phyloP scores from a whole-genome alignment of 2,888 invertebrate genomes.

The Galerucella nymphaeae region DNA sequence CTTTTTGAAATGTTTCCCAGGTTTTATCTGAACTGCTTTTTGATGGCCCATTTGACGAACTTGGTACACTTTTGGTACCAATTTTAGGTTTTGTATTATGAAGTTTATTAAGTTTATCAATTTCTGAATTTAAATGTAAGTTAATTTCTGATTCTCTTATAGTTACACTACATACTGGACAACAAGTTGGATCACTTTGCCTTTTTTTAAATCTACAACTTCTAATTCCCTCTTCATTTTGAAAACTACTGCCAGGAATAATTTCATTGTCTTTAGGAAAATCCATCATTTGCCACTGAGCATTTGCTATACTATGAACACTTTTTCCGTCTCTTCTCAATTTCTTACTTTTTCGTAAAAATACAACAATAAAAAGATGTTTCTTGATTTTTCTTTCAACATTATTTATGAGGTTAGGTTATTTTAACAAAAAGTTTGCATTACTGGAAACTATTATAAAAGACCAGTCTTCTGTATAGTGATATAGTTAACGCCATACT shows the following conservation, averaged over 20 bases:
- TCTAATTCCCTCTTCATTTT: constrained; percentile 59
- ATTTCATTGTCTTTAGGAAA: constrained; percentile 49
- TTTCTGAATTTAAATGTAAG: constrained; percentile 82
- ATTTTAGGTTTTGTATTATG: constrained; percentile 60
- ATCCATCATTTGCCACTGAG: constrained; percentile 51
- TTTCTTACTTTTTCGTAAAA: constrained; percentile 22
- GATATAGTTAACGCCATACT: constrained; percentile 3
- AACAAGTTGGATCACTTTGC: constrained; percentile 78
- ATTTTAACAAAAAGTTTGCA: constrained; percentile 11
- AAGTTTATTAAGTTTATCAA: constrained; percentile 76
- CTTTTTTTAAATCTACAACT: constrained; percentile 70
- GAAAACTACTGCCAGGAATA: constrained; percentile 50
- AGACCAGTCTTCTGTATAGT: not conserved
- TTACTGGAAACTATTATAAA: constrained; percentile 15
- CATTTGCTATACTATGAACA: constrained; percentile 31
- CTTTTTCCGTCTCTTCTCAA: constrained; percentile 5
- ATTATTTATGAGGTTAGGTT: constrained; percentile 31
- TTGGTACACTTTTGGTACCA: constrained; percentile 63
- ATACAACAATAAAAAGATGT: constrained; percentile 41
- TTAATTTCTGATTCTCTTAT: constrained; percentile 86
- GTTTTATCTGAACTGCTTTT: constrained; percentile 69
- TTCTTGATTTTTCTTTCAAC: constrained; percentile 41
- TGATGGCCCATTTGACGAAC: constrained; percentile 62
- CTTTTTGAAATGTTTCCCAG: constrained; percentile 81
- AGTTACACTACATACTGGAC: constrained; percentile 90